phyloP scores from a whole-genome alignment of 1,140 invertebrate genomes.

The Drosophila kurseongensis region DNA sequence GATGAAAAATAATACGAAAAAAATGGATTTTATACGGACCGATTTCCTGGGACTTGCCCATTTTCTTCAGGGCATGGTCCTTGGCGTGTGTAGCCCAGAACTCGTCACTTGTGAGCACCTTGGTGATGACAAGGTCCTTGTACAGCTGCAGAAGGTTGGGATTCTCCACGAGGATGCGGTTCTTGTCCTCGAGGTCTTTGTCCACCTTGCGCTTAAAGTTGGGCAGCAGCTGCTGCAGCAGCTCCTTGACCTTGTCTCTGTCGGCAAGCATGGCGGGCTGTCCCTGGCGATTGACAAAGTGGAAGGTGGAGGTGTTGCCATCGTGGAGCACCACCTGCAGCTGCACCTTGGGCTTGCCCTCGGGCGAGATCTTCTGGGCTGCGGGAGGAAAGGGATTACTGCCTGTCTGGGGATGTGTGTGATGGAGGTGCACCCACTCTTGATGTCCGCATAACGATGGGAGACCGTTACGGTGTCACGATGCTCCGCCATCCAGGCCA shows the following conservation, averaged over 20 bases:
- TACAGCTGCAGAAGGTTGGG: slow-evolving; percentile 93
- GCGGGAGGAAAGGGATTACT: slow-evolving; percentile 15
- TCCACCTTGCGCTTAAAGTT: slow-evolving; percentile 98
- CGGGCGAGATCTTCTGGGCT: slow-evolving; percentile 99
- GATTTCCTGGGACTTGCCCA: slow-evolving; percentile 91
- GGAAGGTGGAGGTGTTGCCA: slow-evolving; percentile 97
- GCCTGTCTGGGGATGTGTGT: no score
- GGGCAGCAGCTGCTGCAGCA: slow-evolving; percentile 95
- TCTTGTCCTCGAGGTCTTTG: slow-evolving; percentile 96
- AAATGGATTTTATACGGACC: slow-evolving; percentile 86
- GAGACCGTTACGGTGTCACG: slow-evolving; percentile 95
- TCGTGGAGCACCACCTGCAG: slow-evolving; percentile 98
- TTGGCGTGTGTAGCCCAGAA: slow-evolving; percentile 97
- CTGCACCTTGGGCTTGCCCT: slow-evolving; percentile 99
- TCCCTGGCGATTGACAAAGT: slow-evolving; percentile 96
- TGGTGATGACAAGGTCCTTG: slow-evolving; percentile 96
- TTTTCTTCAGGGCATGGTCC: slow-evolving; percentile 90
- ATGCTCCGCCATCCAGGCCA: slow-evolving; percentile 98
- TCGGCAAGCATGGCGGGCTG: slow-evolving; percentile 93
- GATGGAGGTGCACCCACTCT: slow-evolving; percentile 87
- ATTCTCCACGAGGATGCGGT: slow-evolving; percentile 92
- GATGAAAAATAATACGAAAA: background rate
- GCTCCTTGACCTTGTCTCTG: slow-evolving; percentile 96
- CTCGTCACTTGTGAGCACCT: slow-evolving; percentile 97
- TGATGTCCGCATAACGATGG: slow-evolving; percentile 97